Conservation (phyloP, 2,888 invertebrate species). For the Stratiomys singularior region DNA sequence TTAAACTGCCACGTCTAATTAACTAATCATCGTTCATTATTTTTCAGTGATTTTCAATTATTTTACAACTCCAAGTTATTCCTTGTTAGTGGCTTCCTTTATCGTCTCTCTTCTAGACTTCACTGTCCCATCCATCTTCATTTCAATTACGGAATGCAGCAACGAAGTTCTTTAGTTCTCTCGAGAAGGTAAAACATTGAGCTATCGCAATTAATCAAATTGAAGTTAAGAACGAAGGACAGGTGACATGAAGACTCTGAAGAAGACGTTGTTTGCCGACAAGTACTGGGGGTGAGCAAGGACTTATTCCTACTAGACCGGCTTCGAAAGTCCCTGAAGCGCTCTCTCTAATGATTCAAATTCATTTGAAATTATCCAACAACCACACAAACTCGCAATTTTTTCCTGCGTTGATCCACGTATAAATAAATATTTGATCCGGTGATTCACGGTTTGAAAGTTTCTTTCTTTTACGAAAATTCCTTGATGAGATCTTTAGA, state of each 20-base stretch:
- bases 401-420: no score
- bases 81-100: background rate
- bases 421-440: no score
- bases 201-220: constrained; percentile 25
- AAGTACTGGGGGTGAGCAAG: background rate
- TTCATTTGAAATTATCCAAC: no score
- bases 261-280: background rate
- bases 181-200: background rate
- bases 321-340: background rate
- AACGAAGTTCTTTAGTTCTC: background rate
- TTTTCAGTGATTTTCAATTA: background rate
- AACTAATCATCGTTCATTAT: background rate
- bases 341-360: no score
- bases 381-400: no score
- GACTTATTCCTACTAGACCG: background rate
- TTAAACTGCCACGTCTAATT: background rate
- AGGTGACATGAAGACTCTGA: constrained; percentile 5
- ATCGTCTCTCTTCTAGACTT: background rate
- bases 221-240: constrained; percentile 18
- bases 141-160: background rate
- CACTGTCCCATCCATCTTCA: background rate
- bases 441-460: no score
- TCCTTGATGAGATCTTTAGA: no score
- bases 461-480: no score
- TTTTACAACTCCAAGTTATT: background rate